Conservation (phyloP, 2,797 vertebrate species). For the Sphaeramia orbicularis region DNA sequence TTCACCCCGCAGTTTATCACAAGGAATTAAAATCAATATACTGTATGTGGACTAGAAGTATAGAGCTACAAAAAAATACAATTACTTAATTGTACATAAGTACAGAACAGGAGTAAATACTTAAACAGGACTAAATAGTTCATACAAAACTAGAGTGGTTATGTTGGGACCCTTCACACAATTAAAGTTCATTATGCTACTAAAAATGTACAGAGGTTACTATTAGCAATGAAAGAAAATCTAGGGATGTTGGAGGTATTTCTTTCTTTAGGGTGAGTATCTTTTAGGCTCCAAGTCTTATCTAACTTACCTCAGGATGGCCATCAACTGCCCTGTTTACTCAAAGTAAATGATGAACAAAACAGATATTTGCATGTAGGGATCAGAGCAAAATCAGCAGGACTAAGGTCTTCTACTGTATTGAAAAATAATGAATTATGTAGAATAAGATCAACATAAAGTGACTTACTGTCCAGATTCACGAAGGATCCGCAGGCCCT, state of each 20-base stretch:
- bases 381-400: not conserved
- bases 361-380: slow-evolving; percentile 14
- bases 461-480: slow-evolving; percentile 86
- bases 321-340: slow-evolving; percentile 57
- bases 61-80: too few species aligned
- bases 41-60: too few species aligned
- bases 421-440: not conserved
- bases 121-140: too few species aligned
- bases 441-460: not conserved
- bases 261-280: slow-evolving; percentile 12
- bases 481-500: slow-evolving; percentile 84
- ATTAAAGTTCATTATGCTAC: not conserved
- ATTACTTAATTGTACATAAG: too few species aligned
- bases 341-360: slow-evolving; percentile 69
- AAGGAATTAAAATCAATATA: too few species aligned
- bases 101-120: too few species aligned
- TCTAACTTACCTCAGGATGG: slow-evolving; percentile 43
- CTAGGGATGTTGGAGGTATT: not conserved
- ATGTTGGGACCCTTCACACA: not conserved
- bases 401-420: not conserved
- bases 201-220: not conserved
- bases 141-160: too few species aligned
- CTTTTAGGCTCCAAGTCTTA: slow-evolving; percentile 37
- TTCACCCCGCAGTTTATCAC: too few species aligned
- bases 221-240: not conserved